A percentile compares a stretch with the other conserved stretches of the same genome.
Evolutionary conservation across 2,888 invertebrate species (phyloP).

Genomic region (Hyposoter dolosus): DNA sequence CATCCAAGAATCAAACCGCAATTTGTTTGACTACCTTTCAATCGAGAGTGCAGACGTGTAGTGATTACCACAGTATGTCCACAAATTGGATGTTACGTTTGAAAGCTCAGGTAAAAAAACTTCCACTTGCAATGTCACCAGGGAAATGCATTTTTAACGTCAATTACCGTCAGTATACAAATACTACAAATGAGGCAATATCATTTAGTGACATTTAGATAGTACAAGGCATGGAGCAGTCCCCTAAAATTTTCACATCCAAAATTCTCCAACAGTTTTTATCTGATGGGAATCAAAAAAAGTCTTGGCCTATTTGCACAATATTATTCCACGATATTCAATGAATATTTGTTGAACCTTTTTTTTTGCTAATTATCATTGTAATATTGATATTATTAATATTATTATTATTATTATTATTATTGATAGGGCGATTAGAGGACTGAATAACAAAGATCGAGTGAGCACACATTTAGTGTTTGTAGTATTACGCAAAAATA

Average conservation of each 20-base stretch:
- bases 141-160: constrained; percentile 25
- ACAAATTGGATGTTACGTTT: constrained; percentile 1
- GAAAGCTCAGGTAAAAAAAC: background rate
- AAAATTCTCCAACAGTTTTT: too few species aligned
- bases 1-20: constrained; percentile 13
- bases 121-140: constrained; percentile 10
- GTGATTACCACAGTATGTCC: background rate
- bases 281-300: background rate
- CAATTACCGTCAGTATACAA: background rate
- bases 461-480: constrained; percentile 2
- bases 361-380: background rate
- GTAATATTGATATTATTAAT: constrained; percentile 7
- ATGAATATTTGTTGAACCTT: background rate
- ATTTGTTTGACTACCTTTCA: constrained; percentile 51
- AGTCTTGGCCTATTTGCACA: background rate
- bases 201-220: background rate
- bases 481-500: constrained; percentile 30
- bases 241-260: too few species aligned
- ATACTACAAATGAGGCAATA: constrained; percentile 5
- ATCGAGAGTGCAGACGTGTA: constrained; percentile 20
- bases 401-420: constrained; percentile 24
- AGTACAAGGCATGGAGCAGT: too few species aligned
- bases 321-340: background rate
- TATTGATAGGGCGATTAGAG: background rate
- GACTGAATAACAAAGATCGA: background rate